phyloP scores from a whole-genome alignment of 2,888 invertebrate species.

The Patella caerulea region DNA sequence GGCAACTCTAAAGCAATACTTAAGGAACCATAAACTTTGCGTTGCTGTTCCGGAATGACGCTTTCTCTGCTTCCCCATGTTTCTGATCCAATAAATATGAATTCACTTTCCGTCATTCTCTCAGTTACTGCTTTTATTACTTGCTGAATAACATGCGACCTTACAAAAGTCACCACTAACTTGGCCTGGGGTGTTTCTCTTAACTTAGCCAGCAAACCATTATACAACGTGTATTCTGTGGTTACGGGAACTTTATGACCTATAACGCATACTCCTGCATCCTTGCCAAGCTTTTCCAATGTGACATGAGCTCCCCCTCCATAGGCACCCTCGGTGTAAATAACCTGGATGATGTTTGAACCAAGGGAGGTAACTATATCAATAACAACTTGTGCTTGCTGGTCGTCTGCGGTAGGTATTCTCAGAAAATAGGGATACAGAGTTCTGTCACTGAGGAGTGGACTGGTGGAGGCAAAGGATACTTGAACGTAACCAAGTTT shows the following conservation, averaged over 20 bases:
- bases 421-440: background rate
- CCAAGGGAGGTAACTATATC: background rate
- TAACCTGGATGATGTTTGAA: background rate
- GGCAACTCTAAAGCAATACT: background rate
- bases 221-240: background rate
- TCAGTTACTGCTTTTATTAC: background rate
- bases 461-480: background rate
- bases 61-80: constrained; percentile 1
- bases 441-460: background rate
- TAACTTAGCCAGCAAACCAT: background rate
- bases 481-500: constrained; percentile 1
- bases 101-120: background rate
- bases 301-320: background rate
- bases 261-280: background rate
- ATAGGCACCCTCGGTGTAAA: background rate
- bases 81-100: background rate
- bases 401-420: constrained; percentile 1
- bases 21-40: background rate
- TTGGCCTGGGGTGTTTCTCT: background rate
- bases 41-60: background rate
- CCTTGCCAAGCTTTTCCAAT: background rate
- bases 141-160: background rate
- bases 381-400: background rate
- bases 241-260: background rate
- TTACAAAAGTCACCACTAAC: background rate